Percentiles rank a stretch among this genome's conserved stretches.
phyloP scores from a whole-genome alignment of 2,113 vertebrate genomes.

The Microtus montanus region DNA sequence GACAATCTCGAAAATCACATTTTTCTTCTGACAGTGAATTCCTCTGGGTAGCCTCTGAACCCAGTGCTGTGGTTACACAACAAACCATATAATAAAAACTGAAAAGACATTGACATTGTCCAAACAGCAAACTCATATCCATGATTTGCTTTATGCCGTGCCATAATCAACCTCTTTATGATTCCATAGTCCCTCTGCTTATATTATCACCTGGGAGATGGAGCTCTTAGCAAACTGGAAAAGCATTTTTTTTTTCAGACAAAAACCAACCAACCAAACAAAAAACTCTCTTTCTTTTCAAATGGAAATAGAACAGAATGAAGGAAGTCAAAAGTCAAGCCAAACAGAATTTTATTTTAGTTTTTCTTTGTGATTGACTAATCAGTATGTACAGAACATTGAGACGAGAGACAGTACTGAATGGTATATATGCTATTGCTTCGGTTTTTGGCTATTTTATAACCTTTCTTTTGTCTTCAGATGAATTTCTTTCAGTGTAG shows the following conservation, averaged over 20 bases:
- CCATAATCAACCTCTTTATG: not conserved
- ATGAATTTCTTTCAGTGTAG: conserved; percentile 51
- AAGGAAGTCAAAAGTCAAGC: conserved; percentile 18
- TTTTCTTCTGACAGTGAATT: conserved; percentile 60
- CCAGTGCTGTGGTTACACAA: conserved; percentile 18
- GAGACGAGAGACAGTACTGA: not conserved
- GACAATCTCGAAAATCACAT: not conserved
- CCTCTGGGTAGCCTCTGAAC: conserved; percentile 40
- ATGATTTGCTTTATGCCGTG: not conserved
- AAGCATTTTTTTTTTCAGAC: conserved; percentile 25
- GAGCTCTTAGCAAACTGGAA: not conserved
- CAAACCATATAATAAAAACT: not conserved
- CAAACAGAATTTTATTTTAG: not conserved
- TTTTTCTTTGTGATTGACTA: conserved; percentile 32
- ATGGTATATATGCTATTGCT: conserved; percentile 4
- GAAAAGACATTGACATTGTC: not conserved
- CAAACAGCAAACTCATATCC: not conserved
- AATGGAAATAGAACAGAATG: conserved; percentile 24
- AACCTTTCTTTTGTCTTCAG: conserved; percentile 62
- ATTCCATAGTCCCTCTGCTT: conserved; percentile 4
- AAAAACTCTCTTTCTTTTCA: conserved; percentile 46
- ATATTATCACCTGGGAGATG: not conserved
- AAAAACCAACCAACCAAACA: not conserved
- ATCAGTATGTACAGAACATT: conserved; percentile 4
- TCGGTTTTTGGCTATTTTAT: conserved; percentile 40